These are phyloP conservation scores for Seladonia tumulorum DNA, from an alignment of 2,888 invertebrate species.

Conservation along the genomic window DNA sequence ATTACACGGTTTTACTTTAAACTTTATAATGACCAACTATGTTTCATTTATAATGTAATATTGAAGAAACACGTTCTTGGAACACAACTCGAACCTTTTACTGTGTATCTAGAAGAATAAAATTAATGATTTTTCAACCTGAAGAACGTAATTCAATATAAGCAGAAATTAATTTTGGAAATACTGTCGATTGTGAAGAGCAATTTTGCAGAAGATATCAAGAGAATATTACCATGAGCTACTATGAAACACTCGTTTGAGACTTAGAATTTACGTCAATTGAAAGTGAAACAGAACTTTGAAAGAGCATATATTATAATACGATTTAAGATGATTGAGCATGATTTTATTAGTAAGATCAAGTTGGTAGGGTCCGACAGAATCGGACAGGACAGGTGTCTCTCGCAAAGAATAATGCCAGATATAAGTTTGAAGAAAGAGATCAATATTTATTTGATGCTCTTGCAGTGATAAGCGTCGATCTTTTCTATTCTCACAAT, in stretches of 20 bases:
- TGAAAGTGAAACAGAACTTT: not conserved
- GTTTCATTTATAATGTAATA: too few species aligned
- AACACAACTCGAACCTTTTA: not conserved
- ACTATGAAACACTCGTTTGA: too few species aligned
- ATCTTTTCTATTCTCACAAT: slow-evolving; percentile 81
- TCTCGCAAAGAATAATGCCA: slow-evolving; percentile 56
- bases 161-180: too few species aligned
- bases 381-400: not conserved
- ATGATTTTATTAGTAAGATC: not conserved
- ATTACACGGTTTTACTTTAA: not conserved
- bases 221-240: too few species aligned
- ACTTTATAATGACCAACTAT: not conserved
- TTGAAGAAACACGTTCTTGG: not conserved
- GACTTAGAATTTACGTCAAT: too few species aligned
- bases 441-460: slow-evolving; percentile 84
- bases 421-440: slow-evolving; percentile 77
- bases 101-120: not conserved
- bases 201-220: too few species aligned
- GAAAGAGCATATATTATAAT: too few species aligned
- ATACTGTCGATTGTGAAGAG: too few species aligned
- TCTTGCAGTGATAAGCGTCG: slow-evolving; percentile 83
- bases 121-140: not conserved
- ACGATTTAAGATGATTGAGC: not conserved
- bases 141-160: too few species aligned
- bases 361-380: not conserved